Percentiles rank a stretch among this genome's conserved stretches.
Conservation (phyloP, 1,140 invertebrate genomes). For the Samia ricini region DNA sequence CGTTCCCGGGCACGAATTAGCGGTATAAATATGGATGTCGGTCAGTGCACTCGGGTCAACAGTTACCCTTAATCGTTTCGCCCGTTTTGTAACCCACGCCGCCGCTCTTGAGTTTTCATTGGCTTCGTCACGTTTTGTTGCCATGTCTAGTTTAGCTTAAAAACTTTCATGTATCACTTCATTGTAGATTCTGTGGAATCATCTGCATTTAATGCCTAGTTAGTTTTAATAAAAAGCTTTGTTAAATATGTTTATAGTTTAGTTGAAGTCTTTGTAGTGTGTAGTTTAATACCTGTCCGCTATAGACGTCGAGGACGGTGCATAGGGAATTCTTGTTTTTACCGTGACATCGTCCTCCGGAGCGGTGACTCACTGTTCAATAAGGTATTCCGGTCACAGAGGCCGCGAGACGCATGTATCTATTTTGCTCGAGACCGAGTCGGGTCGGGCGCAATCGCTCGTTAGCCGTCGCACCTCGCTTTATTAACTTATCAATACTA, state of each 20-base stretch:
- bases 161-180: not conserved
- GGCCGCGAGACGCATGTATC: constrained; percentile 22
- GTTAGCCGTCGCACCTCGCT: constrained; percentile 50
- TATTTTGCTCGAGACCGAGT: constrained; percentile 14
- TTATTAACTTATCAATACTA: constrained; percentile 76
- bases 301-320: not conserved
- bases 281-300: not conserved
- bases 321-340: not conserved
- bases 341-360: constrained; percentile 3
- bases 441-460: constrained; percentile 18
- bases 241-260: not conserved
- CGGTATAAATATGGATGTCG: constrained; percentile 69
- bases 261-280: not conserved
- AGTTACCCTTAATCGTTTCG: constrained; percentile 59
- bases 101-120: constrained; percentile 55
- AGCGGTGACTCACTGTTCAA: constrained; percentile 47
- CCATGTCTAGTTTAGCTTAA: not conserved
- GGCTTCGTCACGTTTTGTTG: constrained; percentile 21
- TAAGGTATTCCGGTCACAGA: constrained; percentile 53
- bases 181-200: no score
- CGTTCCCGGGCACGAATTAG: constrained; percentile 66
- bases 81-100: constrained; percentile 55
- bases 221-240: not conserved
- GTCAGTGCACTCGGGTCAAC: constrained; percentile 59
- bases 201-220: not conserved